Evolutionary conservation across 2,113 vertebrate genomes (phyloP).

Genomic region (Calyptomena viridis): DNA sequence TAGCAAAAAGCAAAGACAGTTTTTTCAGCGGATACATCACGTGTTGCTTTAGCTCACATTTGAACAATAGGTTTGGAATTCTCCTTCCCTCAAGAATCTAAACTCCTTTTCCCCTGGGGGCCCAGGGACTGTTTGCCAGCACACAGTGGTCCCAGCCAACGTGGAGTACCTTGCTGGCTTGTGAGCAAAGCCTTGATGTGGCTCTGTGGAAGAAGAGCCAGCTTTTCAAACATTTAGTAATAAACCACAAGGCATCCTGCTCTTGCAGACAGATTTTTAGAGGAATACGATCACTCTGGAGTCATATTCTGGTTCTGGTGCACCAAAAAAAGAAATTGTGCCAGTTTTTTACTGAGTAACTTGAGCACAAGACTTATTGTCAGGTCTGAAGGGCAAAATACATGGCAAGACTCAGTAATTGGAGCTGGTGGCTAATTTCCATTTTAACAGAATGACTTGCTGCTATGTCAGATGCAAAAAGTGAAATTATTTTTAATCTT

Average conservation of each 20-base stretch:
- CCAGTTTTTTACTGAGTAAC: not conserved
- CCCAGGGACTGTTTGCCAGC: not conserved
- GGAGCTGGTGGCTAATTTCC: not conserved
- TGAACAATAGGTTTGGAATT: not conserved
- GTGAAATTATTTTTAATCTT: not conserved
- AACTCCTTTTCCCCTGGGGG: not conserved
- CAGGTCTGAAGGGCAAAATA: not conserved
- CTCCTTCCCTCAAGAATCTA: not conserved
- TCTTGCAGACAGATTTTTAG: not conserved
- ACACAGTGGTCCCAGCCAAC: not conserved
- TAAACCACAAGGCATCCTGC: not conserved
- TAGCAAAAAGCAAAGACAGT: not conserved
- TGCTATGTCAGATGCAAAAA: constrained; percentile 5
- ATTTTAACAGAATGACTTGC: not conserved
- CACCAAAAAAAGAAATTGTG: not conserved
- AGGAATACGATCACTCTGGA: not conserved
- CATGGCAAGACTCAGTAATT: not conserved
- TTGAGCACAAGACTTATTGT: not conserved
- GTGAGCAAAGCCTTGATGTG: not conserved
- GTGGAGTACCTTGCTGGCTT: not conserved
- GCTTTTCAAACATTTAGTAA: not conserved
- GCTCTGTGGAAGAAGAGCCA: not conserved
- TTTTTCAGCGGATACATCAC: not conserved
- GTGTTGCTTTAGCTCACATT: not conserved
- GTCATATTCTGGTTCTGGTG: not conserved